Base-by-base conservation (phyloP, 2,113 vertebrate species). In the Ellobius talpinus region DNA sequence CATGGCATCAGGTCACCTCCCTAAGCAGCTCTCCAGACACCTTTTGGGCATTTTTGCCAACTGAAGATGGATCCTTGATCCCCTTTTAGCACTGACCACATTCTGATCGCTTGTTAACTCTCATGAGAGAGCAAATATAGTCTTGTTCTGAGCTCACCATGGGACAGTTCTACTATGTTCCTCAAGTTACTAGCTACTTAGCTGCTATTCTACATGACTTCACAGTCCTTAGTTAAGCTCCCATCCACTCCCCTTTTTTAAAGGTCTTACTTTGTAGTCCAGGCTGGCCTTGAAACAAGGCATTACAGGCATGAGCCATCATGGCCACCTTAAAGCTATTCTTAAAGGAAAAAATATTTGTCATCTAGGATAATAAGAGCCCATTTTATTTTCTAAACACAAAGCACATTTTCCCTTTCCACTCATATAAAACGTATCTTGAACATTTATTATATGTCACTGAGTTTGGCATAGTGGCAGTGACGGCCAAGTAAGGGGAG, bases 281-380 rank as follows among this genome's bases (percentile, higher is more conserved):
- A 87, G 65, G 19, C 21, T 88, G 36, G 50, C 33, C 36, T 58
- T 88, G 50, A 72, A 39, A 36, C 4, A 55, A 39, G 19, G 36
- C 23, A 11, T 72, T 72, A 55, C 2, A 73, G 23, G 65, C 31
- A 39, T 11, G 8, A 29, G 23, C 36, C 68, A 58, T 24, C 66
- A n/a, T 8, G 33, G 65, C 12, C 19, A 70, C 33, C 31, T 68
- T 81, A 72, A 93, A 78, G 24, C 21, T 88, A 88, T 21, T 86
- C 39, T 90, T 96, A 91, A 84, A 82, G 72, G 68, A 78, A 77
- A 50, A 92, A 92, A 81, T 39, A 89, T 33, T 7, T 90, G 39
- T 87, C 24, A 92, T 3, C 42, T 72, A 84, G 81, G 65, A 85
- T 84, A 58, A 78, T 50, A 87, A 97, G 82, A 94, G 55, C 58